Base-by-base conservation (phyloP, 2,888 invertebrate genomes). In the Drosophila paranaensis region DNA sequence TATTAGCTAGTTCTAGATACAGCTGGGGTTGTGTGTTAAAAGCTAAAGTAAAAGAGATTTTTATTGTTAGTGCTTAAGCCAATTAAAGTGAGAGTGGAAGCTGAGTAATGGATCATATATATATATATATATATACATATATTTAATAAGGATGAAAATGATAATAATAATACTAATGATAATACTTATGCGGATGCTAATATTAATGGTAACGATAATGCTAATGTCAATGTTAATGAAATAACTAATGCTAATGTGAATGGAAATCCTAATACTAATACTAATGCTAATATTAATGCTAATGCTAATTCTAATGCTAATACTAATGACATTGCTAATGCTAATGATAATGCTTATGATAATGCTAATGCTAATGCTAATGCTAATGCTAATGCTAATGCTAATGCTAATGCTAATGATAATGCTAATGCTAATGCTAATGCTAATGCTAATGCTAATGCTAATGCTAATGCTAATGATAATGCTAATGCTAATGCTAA, bases 1-100 rank as follows among this genome's bases (percentile, higher is more conserved):
- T 72, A 60, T 63, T 60, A 60, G 62, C 35, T 25, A 35, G 27
- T 45, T 46, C 13, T 8, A 3, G 16, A 16, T 35, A 35, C 35
- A 39, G 30, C 14, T 10, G 25, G 39, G n/a, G 3, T 6, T 33
- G 14, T 14, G 13, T 27, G 35, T 20, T 14, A 37, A 42, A 30
- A 20, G 20, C 16, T 60, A 2, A 46, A 20, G 14, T 13, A 4
- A 30, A 37, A 37, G 6, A 61, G 8, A 25, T 9, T 30, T 20
- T 13, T 11, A 37, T 39, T 30, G 14, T 37, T 16, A 30, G 13
- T 11, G n/a, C 20, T 20, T 3, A 33, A 33, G 42, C 46, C 16
- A 55, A 10, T 61, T 8, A 13, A 58, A 50, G 11, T 40, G 4
- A 33, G 27, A 16, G 27, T 30, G 10, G 16, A 40, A 40, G 11